A percentile compares a stretch with the other conserved stretches of the same genome.
Conservation (phyloP, 2,888 invertebrate species). For the Brenthis ino region DNA sequence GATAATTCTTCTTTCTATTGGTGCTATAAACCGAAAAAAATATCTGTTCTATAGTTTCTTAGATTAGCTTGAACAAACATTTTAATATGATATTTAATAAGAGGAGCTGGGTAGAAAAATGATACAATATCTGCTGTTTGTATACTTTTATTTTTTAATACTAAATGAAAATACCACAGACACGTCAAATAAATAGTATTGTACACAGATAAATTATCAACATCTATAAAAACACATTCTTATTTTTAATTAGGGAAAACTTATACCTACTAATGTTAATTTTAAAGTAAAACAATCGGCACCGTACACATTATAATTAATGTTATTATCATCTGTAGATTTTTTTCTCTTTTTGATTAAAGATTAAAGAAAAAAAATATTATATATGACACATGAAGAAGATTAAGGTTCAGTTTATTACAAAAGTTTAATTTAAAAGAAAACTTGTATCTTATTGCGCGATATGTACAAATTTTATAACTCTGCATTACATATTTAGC, state of each 20-base stretch:
- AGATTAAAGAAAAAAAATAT: too few relatives aligned
- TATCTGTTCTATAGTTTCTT: too few relatives aligned
- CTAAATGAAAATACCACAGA: conserved; percentile 35
- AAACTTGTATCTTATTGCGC: too few relatives aligned
- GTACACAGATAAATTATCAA: conserved; percentile 21
- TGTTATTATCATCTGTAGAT: background rate
- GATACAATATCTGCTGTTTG: background rate
- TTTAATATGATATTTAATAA: background rate
- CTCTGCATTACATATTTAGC: too few relatives aligned
- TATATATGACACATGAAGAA: too few relatives aligned
- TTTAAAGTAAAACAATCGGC: background rate
- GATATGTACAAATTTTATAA: too few relatives aligned
- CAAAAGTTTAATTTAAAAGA: too few relatives aligned
- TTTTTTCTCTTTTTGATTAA: too few relatives aligned
- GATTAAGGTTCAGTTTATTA: too few relatives aligned
- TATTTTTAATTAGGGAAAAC: conserved; percentile 2
- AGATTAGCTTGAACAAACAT: too few relatives aligned
- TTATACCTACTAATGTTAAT: background rate
- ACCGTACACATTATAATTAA: background rate
- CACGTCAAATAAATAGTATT: conserved; percentile 31
- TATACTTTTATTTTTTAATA: conserved; percentile 24
- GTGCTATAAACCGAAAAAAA: too few relatives aligned
- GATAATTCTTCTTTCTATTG: too few relatives aligned
- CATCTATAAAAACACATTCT: conserved; percentile 9
- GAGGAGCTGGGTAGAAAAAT: background rate